Evolutionary conservation across 1,140 invertebrate species (phyloP).

Genomic region (Charaxes varanes): DNA sequence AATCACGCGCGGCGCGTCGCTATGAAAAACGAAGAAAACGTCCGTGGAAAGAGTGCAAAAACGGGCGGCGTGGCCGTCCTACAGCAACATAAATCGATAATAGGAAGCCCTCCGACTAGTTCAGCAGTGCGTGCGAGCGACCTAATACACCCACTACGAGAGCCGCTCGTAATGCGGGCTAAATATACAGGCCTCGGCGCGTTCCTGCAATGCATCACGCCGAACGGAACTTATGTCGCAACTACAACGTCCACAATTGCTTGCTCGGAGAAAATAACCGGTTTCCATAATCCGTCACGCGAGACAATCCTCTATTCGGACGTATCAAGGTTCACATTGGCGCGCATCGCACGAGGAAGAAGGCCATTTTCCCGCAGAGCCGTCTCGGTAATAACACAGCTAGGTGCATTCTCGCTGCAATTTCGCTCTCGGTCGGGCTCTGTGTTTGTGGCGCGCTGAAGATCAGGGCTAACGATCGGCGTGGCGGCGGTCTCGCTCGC

Average conservation of each 20-base stretch:
- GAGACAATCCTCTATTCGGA: conserved; percentile 29
- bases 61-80: conserved; percentile 39
- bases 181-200: conserved; percentile 60
- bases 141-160: conserved; percentile 66
- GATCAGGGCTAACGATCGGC: conserved; percentile 73
- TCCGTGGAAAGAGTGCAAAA: conserved; percentile 43
- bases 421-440: conserved; percentile 72
- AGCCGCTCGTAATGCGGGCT: conserved; percentile 64
- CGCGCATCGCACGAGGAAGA: conserved; percentile 24
- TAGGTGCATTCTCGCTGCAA: conserved; percentile 73
- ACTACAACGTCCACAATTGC: conserved; percentile 58
- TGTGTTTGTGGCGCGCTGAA: conserved; percentile 73
- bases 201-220: conserved; percentile 32
- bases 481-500: conserved; percentile 47
- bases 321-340: conserved; percentile 31
- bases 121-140: conserved; percentile 71
- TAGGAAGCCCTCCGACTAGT: conserved; percentile 71
- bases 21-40: conserved; percentile 46
- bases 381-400: conserved; percentile 63
- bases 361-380: conserved; percentile 51
- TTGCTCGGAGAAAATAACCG: conserved; percentile 58
- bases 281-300: conserved; percentile 29
- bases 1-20: conserved; percentile 31
- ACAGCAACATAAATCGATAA: conserved; percentile 68
- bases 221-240: conserved; percentile 52